These are phyloP conservation scores for Catharus ustulatus DNA, from an alignment of 2,797 vertebrate genomes.

Conservation along the genomic window DNA sequence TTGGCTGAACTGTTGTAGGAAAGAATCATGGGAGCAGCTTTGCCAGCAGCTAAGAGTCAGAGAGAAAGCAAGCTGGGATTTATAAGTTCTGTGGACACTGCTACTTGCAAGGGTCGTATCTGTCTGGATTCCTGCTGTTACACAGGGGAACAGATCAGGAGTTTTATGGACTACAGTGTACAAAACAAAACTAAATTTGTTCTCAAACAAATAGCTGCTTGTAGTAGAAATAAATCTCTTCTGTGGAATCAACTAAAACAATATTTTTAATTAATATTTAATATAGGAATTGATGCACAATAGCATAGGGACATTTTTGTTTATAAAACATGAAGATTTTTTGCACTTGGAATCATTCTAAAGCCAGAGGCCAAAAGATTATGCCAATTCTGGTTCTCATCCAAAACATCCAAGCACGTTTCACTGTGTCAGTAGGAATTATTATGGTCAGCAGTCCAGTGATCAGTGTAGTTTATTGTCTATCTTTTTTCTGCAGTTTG, in stretches of 20 bases:
- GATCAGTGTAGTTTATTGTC: background rate
- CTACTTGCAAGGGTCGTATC: background rate
- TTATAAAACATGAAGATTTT: background rate
- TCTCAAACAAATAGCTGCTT: background rate
- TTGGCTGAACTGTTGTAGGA: background rate
- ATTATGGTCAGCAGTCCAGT: background rate
- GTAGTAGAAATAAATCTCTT: background rate
- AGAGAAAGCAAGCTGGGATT: background rate
- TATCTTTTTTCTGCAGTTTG: background rate
- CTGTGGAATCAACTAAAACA: background rate
- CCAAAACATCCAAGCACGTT: background rate
- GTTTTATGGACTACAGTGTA: background rate
- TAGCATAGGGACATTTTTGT: background rate
- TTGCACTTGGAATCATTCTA: background rate
- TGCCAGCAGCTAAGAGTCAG: background rate
- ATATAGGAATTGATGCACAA: background rate
- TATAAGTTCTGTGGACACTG: background rate
- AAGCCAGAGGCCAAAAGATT: background rate
- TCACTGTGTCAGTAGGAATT: background rate
- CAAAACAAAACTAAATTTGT: background rate
- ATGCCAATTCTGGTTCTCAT: constrained; percentile 5
- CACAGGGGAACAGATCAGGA: background rate
- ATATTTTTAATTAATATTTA: background rate
- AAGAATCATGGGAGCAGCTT: background rate
- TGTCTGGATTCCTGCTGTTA: background rate